Evolutionary conservation across 2,113 vertebrate genomes (phyloP).

Genomic region (Etheostoma cragini): DNA sequence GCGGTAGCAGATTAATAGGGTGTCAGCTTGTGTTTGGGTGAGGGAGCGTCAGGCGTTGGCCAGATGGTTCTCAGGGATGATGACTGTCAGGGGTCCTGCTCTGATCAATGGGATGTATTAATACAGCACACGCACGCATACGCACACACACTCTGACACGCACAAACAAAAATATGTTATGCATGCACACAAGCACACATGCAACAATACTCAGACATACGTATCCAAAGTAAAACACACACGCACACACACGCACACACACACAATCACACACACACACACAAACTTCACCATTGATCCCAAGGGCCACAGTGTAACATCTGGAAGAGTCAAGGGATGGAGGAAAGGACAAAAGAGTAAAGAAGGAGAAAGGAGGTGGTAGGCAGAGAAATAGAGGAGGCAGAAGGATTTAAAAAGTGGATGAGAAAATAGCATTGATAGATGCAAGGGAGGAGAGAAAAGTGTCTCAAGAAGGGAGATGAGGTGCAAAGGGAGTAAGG

Average conservation of each 20-base stretch:
- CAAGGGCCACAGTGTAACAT: slow-evolving; percentile 93
- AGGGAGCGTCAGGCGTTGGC: slow-evolving; percentile 98
- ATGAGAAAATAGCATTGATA: slow-evolving; percentile 6
- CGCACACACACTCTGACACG: slow-evolving; percentile 19
- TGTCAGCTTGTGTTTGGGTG: slow-evolving; percentile 99
- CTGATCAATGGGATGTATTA: slow-evolving; percentile 99
- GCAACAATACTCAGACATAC: slow-evolving; percentile 62
- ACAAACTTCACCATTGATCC: slow-evolving; percentile 93
- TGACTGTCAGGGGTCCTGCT: slow-evolving; percentile 99
- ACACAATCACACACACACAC: slow-evolving; percentile 41
- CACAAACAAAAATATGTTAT: slow-evolving; percentile 46
- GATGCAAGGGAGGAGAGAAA: slow-evolving; percentile 9
- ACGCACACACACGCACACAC: slow-evolving; percentile 23
- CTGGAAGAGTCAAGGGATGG: slow-evolving; percentile 92
- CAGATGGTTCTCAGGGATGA: slow-evolving; percentile 99
- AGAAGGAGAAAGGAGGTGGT: slow-evolving; percentile 59
- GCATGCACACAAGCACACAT: slow-evolving; percentile 44
- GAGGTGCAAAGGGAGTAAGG: slow-evolving; percentile 1
- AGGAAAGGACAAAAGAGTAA: slow-evolving; percentile 70
- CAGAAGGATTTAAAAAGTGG: slow-evolving; percentile 21
- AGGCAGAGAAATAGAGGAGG: slow-evolving; percentile 39
- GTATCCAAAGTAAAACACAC: slow-evolving; percentile 65
- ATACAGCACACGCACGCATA: slow-evolving; percentile 84
- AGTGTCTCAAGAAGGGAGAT: background rate
- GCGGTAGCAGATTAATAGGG: slow-evolving; percentile 97